Evolutionary conservation across 1,140 invertebrate species (phyloP).

Genomic region (Bombus soroeensis): DNA sequence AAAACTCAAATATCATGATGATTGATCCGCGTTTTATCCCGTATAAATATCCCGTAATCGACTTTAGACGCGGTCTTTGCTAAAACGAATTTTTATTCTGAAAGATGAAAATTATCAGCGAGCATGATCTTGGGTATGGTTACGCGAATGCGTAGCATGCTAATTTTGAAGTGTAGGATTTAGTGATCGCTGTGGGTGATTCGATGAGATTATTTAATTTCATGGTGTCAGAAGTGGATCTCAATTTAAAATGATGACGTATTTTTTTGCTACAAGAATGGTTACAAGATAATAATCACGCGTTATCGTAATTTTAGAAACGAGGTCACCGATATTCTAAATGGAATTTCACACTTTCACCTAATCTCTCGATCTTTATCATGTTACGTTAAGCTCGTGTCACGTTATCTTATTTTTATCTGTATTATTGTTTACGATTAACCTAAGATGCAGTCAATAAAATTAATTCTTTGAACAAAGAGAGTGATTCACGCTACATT

Average conservation of each 20-base stretch:
- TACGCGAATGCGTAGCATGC: not conserved
- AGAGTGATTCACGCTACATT: not conserved
- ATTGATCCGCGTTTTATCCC: not conserved
- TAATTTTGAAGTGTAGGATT: not conserved
- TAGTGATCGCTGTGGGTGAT: not conserved
- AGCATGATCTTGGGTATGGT: not conserved
- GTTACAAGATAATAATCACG: not conserved
- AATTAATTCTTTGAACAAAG: not conserved
- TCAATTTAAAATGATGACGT: not conserved
- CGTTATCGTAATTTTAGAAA: conserved; percentile 32
- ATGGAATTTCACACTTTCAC: conserved; percentile 47
- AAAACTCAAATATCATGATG: not conserved
- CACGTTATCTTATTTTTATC: conserved; percentile 7
- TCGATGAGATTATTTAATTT: not conserved
- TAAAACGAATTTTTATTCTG: not conserved
- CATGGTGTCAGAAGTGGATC: not conserved
- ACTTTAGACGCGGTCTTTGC: not conserved
- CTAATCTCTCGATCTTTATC: conserved; percentile 18
- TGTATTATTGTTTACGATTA: not conserved
- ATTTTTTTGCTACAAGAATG: not conserved
- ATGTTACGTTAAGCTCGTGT: not conserved
- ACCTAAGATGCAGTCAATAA: not conserved
- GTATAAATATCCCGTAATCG: not conserved
- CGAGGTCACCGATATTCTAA: conserved; percentile 18
- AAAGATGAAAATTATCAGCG: not conserved